Conservation (phyloP, 2,888 invertebrate species). For the Phytoseiulus persimilis region DNA sequence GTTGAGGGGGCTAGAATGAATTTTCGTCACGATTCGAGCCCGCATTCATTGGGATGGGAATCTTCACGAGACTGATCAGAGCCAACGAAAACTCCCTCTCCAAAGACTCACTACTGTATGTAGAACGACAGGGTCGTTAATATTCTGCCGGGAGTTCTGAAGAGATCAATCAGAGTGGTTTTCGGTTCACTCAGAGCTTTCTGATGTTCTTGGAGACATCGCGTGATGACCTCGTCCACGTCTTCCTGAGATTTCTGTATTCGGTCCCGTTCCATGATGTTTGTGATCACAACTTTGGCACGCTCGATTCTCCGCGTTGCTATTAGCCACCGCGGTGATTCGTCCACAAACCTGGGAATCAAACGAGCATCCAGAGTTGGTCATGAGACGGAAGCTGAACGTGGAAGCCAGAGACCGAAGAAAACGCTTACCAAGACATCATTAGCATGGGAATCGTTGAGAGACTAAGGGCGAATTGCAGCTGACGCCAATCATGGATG, state of each 20-base stretch:
- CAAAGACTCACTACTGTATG: not conserved
- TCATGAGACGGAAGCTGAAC: too few species aligned
- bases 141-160: not conserved
- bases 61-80: not conserved
- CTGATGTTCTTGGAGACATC: not conserved
- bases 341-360: not conserved
- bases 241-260: not conserved
- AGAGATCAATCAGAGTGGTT: slow-evolving; percentile 14
- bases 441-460: not conserved
- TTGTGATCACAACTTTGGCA: not conserved
- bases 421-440: not conserved
- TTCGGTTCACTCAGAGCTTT: not conserved
- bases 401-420: too few species aligned
- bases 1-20: not conserved
- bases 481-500: not conserved
- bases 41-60: not conserved
- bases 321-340: slow-evolving; percentile 13
- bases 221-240: not conserved
- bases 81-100: not conserved
- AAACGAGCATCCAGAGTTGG: not conserved
- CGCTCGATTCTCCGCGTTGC: not conserved
- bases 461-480: not conserved
- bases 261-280: not conserved
- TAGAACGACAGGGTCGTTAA: not conserved
- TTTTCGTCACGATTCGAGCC: not conserved